Percentiles rank a stretch among this genome's conserved stretches.
Evolutionary conservation across 1,140 invertebrate genomes (phyloP).

Genomic region (Lycorma delicatula): DNA sequence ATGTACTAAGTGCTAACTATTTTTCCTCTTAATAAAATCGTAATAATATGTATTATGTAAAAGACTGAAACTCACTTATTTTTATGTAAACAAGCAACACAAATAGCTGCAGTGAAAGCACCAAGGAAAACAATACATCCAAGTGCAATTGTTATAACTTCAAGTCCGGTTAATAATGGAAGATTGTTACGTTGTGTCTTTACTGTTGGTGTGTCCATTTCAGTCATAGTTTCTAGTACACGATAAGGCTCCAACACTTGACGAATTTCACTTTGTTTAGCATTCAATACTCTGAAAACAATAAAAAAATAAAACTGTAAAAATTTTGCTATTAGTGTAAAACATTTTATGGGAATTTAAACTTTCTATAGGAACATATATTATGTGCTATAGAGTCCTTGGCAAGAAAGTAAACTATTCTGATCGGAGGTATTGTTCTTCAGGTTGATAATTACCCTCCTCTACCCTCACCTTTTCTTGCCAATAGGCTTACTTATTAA

Average conservation of each 20-base stretch:
- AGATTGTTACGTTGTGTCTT: constrained; percentile 31
- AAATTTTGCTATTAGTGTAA: too few species aligned
- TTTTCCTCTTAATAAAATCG: too few species aligned
- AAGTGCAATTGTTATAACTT: constrained; percentile 67
- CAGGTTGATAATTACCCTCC: too few species aligned
- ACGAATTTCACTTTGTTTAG: constrained; percentile 49
- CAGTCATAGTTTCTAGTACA: constrained; percentile 38
- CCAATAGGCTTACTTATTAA: too few species aligned
- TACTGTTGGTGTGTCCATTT: constrained; percentile 35
- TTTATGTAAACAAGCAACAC: constrained; percentile 55
- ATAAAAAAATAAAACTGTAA: not conserved
- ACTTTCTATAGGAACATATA: too few species aligned
- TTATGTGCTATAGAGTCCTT: too few species aligned
- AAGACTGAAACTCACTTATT: constrained; percentile 26
- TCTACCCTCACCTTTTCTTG: too few species aligned
- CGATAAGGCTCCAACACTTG: constrained; percentile 44
- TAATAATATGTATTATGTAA: too few species aligned
- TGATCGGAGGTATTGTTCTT: too few species aligned
- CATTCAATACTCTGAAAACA: constrained; percentile 45
- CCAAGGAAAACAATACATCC: constrained; percentile 70
- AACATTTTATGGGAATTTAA: not conserved
- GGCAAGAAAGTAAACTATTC: too few species aligned
- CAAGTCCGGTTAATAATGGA: constrained; percentile 57
- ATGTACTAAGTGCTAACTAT: too few species aligned
- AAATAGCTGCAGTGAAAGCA: constrained; percentile 64